Percentiles rank a stretch among this genome's conserved stretches.
Conservation (phyloP, 2,797 vertebrate species). For the Aplochiton taeniatus region DNA sequence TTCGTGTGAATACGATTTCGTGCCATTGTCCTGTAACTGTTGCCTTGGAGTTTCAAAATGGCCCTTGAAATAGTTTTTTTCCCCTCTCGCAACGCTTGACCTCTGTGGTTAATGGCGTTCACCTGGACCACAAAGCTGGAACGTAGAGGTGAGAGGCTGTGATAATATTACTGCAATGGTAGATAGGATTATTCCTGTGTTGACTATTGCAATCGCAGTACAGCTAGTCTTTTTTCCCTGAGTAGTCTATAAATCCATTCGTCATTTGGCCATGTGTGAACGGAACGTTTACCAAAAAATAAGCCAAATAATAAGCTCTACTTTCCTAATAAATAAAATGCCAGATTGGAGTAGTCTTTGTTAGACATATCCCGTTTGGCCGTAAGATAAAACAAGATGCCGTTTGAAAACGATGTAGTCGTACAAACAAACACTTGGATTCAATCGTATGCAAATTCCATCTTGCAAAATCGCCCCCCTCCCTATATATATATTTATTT, state of each 20-base stretch:
- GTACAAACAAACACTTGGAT: no score
- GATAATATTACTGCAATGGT: conserved; percentile 8
- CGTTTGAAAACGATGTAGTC: no score
- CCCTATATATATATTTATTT: conserved; percentile 49
- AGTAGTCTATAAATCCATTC: conserved; percentile 34
- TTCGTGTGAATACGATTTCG: no score
- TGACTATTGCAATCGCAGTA: no score
- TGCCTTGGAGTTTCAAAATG: conserved; percentile 9
- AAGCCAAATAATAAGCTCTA: conserved; percentile 44
- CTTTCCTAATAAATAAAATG: conserved; percentile 45
- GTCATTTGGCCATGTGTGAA: conserved; percentile 30
- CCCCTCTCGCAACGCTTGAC: conserved; percentile 8
- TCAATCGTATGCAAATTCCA: no score
- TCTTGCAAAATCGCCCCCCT: no score
- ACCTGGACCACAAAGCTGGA: conserved; percentile 12
- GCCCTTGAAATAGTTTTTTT: conserved; percentile 16
- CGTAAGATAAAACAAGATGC: conserved; percentile 1
- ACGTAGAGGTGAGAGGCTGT: conserved; percentile 27
- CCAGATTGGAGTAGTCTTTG: conserved; percentile 43
- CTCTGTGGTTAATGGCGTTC: conserved; percentile 18
- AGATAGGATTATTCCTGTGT: no score
- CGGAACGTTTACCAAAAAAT: no score
- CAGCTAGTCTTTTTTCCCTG: no score
- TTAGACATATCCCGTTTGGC: conserved; percentile 26
- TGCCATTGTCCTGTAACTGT: no score